Evolutionary conservation across 2,888 invertebrate species (phyloP).

Genomic region (Sphaerophoria rueppellii): DNA sequence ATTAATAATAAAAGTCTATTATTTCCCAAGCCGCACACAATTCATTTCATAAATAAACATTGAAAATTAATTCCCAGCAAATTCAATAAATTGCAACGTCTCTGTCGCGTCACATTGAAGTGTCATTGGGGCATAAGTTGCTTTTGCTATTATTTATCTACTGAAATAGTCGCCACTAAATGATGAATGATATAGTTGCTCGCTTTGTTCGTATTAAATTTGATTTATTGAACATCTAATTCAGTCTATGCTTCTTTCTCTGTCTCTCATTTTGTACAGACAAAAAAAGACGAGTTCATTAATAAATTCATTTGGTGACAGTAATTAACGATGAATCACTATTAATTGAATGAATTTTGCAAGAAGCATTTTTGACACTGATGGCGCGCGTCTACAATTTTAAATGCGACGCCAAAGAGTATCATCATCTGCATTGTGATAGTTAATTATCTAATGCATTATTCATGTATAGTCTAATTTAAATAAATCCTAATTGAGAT

Average conservation of each 20-base stretch:
- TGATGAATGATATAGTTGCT: background rate
- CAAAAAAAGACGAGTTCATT: constrained; percentile 17
- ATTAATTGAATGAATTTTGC: constrained; percentile 13
- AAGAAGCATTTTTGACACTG: background rate
- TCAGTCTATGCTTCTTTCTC: background rate
- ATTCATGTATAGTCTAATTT: constrained; percentile 36
- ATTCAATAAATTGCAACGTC: constrained; percentile 8
- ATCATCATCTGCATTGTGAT: constrained; percentile 21
- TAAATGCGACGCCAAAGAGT: constrained; percentile 16
- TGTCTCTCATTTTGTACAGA: background rate
- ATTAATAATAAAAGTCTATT: constrained; percentile 7
- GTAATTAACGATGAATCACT: constrained; percentile 56
- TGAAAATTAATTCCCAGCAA: constrained; percentile 13
- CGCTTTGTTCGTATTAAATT: no score
- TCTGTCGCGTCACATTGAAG: constrained; percentile 1
- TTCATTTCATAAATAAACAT: constrained; percentile 7
- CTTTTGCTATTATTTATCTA: background rate
- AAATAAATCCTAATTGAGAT: constrained; percentile 36
- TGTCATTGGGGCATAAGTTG: background rate
- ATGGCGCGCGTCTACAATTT: background rate
- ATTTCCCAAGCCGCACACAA: constrained; percentile 8
- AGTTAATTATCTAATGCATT: constrained; percentile 32
- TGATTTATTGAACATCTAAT: constrained; percentile 19
- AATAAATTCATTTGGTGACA: constrained; percentile 47
- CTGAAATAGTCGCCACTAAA: background rate